Evolutionary conservation across 2,113 vertebrate species (phyloP), one percentile per base, ranked within the genome.

Genomic region (Hymenochirus boettgeri): DNA sequence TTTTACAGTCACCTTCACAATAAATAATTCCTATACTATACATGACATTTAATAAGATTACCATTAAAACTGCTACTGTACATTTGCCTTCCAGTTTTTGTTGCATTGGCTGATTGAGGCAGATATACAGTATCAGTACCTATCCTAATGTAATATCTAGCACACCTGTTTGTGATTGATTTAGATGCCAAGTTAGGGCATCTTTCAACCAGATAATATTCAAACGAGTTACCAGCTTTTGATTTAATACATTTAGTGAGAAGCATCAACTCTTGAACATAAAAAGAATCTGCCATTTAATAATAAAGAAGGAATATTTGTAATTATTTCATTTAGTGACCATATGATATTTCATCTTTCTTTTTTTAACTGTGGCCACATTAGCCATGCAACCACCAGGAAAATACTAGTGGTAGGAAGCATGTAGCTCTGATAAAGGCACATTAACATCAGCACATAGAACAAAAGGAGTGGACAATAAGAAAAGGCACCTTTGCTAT

Each of bases 161-260:
- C 74, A 82, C 73, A 84, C 81, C 82, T 75, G 75, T 74, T 80
- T 76, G 72, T 82, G 77, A 77, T 79, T 80, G 74, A 80, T 85
- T 71, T 85, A 77, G 82, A 87, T 82, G 77, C 78, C 86, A 86
- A 85, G 86, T 58, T 80, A 75, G 79, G 73, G 76, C 76, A 76
- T 71, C 66, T 73, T 77, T 77, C 76, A 79, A 81, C 80, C 77
- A 78, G 85, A 77, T 77, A 70, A 22, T 61, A 66, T 77, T 77
- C 71, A 82, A 81, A 74, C 71, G 69, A 59, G 0, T 79, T 81
- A 75, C 65, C 18, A 47, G 47, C 45, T 75, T 74, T 72, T 85
- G 80, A 79, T 69, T 72, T 51, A 2, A 24, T 56, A 60, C 66
- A 80, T 77, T 79, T 80, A 81, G 77, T 75, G 62, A 73, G 76